Percentiles rank a stretch among this genome's conserved stretches.
Conservation (phyloP, 2,113 vertebrate genomes). For the Fulica atra region DNA sequence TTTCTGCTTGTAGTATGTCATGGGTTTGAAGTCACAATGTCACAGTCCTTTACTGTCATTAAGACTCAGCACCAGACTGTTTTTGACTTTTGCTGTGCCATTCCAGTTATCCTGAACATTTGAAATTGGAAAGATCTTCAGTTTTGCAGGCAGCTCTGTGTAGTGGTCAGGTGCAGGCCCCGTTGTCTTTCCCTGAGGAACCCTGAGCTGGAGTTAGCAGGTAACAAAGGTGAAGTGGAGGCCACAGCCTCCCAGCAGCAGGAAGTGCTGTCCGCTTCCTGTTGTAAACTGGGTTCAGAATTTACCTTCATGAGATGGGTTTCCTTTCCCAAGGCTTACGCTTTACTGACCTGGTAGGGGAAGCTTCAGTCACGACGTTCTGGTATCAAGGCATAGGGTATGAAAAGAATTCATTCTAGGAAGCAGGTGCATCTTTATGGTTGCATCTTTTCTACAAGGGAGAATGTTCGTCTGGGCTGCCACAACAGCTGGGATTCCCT, state of each 20-base stretch:
- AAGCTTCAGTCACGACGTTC: not conserved
- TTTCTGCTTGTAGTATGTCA: not conserved
- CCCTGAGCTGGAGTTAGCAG: not conserved
- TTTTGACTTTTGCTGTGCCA: not conserved
- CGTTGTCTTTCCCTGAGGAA: not conserved
- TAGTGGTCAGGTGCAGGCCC: not conserved
- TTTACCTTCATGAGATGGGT: not conserved
- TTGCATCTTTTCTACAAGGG: not conserved
- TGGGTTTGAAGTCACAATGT: not conserved
- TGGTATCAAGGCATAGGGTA: not conserved
- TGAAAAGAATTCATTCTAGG: not conserved
- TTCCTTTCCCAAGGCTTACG: not conserved
- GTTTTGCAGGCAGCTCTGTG: not conserved
- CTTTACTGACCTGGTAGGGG: not conserved
- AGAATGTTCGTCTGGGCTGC: not conserved
- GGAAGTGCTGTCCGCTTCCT: not conserved
- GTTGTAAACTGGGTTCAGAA: not conserved
- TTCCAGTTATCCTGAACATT: not conserved
- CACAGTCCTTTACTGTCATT: not conserved
- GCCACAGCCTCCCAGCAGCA: not conserved
- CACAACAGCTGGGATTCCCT: constrained; percentile 22
- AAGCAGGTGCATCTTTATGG: not conserved
- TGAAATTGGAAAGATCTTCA: not conserved
- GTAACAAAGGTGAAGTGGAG: not conserved
- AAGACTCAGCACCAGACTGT: not conserved